A percentile compares a stretch with the other conserved stretches of the same genome.
phyloP scores from a whole-genome alignment of 2,888 invertebrate species.

The Chymomyza amoena region DNA sequence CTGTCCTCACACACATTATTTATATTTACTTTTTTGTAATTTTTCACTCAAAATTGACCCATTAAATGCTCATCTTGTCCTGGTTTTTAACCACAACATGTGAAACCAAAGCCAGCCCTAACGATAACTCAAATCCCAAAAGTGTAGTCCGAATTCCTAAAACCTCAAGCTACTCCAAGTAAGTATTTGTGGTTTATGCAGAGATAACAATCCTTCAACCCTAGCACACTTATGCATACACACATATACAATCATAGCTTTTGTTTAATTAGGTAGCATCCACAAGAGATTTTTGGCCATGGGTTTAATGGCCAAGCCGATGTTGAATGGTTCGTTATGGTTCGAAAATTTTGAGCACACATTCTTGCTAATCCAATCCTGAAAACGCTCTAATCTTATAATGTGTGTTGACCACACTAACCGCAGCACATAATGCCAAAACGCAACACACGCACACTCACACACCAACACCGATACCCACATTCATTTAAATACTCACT shows the following conservation, averaged over 20 bases:
- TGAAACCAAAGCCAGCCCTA: not conserved
- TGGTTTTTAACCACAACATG: constrained; percentile 31
- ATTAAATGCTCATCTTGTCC: constrained; percentile 8
- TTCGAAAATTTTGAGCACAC: not conserved
- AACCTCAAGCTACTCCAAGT: not conserved
- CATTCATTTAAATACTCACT: not conserved
- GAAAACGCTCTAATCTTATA: constrained; percentile 48
- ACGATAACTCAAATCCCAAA: constrained; percentile 43
- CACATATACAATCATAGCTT: constrained; percentile 17
- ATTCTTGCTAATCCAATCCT: constrained; percentile 54
- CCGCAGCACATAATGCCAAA: constrained; percentile 39
- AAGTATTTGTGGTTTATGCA: constrained; percentile 42
- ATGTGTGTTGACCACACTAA: constrained; percentile 49
- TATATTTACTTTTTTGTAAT: not conserved
- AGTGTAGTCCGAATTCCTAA: constrained; percentile 9
- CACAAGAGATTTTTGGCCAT: not conserved
- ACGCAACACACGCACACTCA: not conserved
- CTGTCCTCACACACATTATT: not conserved
- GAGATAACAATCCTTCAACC: not conserved
- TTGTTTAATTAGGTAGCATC: constrained; percentile 58
- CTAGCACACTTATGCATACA: not conserved
- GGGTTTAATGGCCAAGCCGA: not conserved
- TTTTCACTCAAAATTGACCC: not conserved
- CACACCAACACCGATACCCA: not conserved
- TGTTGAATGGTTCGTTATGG: not conserved